Conservation (phyloP, 1,140 invertebrate species). For the Drosophila sp. region DNA sequence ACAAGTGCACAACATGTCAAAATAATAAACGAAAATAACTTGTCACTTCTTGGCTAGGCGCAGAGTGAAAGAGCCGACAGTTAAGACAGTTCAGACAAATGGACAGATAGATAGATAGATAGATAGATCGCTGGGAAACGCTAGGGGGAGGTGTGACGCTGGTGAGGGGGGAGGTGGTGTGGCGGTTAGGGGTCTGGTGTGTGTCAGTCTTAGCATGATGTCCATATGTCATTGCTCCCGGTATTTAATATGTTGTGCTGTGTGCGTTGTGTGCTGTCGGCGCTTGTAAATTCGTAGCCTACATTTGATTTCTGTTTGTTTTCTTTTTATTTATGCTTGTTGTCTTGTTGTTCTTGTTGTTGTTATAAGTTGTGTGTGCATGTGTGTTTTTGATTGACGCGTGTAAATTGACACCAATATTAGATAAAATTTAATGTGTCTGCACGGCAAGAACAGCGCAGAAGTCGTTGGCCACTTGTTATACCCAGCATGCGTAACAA, state of each 20-base stretch:
- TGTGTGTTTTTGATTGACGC: slow-evolving; percentile 51
- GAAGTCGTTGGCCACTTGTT: slow-evolving; percentile 17
- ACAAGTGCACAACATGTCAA: slow-evolving; percentile 65
- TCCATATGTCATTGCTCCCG: slow-evolving; percentile 64
- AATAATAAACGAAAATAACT: slow-evolving; percentile 69
- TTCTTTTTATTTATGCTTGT: slow-evolving; percentile 33
- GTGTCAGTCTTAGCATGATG: slow-evolving; percentile 34
- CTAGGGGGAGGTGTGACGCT: neutral
- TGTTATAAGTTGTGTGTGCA: neutral
- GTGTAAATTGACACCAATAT: slow-evolving; percentile 67
- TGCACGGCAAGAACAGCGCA: neutral
- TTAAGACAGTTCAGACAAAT: slow-evolving; percentile 50
- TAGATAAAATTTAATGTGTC: slow-evolving; percentile 38
- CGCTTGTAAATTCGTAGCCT: slow-evolving; percentile 64
- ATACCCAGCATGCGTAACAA: neutral
- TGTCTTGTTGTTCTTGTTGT: neutral
- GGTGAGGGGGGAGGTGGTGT: neutral
- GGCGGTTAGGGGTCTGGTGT: neutral
- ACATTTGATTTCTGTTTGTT: slow-evolving; percentile 59
- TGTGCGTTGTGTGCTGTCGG: slow-evolving; percentile 16
- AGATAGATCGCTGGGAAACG: neutral
- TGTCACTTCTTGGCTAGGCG: slow-evolving; percentile 56
- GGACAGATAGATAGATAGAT: slow-evolving; percentile 33
- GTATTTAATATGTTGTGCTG: slow-evolving; percentile 42
- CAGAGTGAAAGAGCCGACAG: slow-evolving; percentile 52